Conservation (phyloP, 2,113 vertebrate genomes). For the Machaerirhynchus nigripectus region DNA sequence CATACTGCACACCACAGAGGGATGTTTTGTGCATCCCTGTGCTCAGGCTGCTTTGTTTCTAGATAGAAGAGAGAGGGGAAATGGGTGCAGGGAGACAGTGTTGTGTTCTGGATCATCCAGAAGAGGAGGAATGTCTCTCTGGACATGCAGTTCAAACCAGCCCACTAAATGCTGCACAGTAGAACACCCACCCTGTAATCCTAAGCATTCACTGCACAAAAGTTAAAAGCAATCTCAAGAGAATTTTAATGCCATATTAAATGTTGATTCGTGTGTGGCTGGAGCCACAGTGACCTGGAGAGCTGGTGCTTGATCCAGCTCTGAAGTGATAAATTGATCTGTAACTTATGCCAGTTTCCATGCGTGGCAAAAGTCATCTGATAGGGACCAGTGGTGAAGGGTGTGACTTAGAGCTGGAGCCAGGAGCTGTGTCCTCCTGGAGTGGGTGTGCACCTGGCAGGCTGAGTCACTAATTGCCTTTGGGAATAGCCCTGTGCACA, state of each 20-base stretch:
- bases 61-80: neutral
- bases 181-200: neutral
- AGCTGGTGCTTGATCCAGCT: neutral
- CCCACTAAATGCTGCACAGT: neutral
- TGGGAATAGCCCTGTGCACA: neutral
- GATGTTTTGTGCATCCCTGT: neutral
- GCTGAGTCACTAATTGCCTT: neutral
- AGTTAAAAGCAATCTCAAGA: neutral
- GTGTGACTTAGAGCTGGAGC: neutral
- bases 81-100: neutral
- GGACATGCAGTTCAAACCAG: accelerated
- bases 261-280: neutral
- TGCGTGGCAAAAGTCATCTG: neutral
- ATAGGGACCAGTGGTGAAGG: neutral
- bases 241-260: conserved; percentile 24
- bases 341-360: neutral
- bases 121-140: neutral
- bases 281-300: neutral
- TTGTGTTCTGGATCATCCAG: neutral
- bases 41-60: neutral
- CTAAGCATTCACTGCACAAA: accelerated
- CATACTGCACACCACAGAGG: accelerated
- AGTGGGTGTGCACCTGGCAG: neutral
- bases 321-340: neutral
- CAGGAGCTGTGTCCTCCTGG: neutral